Evolutionary conservation across 2,113 vertebrate genomes (phyloP), one percentile per base, ranked within the genome.

Genomic region (Antigone vipio): DNA sequence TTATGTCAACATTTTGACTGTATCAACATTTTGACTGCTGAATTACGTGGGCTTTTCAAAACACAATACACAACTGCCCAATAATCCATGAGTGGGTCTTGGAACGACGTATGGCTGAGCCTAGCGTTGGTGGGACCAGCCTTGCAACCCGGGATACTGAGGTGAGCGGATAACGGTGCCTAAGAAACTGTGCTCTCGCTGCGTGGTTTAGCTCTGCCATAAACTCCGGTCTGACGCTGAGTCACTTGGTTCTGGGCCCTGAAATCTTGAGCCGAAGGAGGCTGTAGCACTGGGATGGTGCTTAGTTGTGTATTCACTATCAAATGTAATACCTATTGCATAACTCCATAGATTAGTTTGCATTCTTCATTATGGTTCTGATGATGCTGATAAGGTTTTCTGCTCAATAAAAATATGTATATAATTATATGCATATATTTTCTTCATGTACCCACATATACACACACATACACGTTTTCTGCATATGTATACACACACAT

Each of bases 61-160:
- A 85, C 2, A 3, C 72, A 59, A 38, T 23, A 32, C 23, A 24
- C 45, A 89, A 4, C 38, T 93, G 18, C 63, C 24, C 52, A 26
- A 0, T 62, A 84, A 56, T 72, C 60, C 24, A 4, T 49, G 68
- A 40, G 45, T 44, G 15, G n/a, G 15, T 91, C 64, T 55, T 60
- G 76, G 40, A 77, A 40, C 1, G 7, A 5, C 0, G 1, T 18
- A 9, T 1, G 2, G 53, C 6, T 4, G 35, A 78, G n/a, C 12
- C 30, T 78, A 3, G 16, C 6, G 1, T 34, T 49, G 30, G 15
- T 71, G 34, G 27, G 22, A 23, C 56, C 32, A 19, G 12, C 21
- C 67, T 73, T 91, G 71, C 52, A 81, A 1, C 9, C 29, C 0
- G 0, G 6, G 15, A 35, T 47, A 26, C 18, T 38, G 47, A 81